Evolutionary conservation across 2,113 vertebrate genomes (phyloP), one percentile per base, ranked within the genome.

Genomic region (Nycticorax nycticorax): DNA sequence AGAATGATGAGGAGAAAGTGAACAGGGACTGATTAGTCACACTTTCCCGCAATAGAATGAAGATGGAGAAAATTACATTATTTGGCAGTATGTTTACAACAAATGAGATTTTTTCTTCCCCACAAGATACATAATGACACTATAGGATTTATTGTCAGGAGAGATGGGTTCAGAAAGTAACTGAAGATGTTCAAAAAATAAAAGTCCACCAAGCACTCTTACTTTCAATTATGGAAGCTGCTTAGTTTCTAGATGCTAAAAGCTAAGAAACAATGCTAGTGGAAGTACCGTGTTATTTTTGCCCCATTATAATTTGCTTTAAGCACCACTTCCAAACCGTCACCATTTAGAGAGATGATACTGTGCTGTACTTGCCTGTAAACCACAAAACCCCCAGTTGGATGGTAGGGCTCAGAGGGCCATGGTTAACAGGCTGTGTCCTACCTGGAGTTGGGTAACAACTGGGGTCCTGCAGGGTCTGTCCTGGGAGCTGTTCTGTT

Each of bases 11-110:
- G 73, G 69, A 94, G 33, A 45, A 87, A 95, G 11, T 48, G 66
- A 93, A 92, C 76, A 94, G 87, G 87, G 89, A 92, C 84, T 94
- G 86, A 92, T 96, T 92, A 96, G 84, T 94, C 87, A 89, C 73
- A 85, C 56, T 92, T 94, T 43, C 18, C 39, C 2, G 16, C 68
- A 91, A 75, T 4, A 89, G 43, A 96, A 91, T 52, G 79, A 93
- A 84, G 68, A 89, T 69, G 32, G 56, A 96, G 80, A 91, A 95
- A 96, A 95, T 59, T 8, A 56, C 68, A 77, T 76, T 94, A 93
- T 93, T 87, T 92, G 60, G 80, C 86, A 94, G 60, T 35, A 71
- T 89, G 57, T 92, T 96, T 84, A 74, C 60, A 93, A 55, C 24
- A 68, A 77, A 66, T 3, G 10, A 84, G 16, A 2, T 43, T 78